These are phyloP conservation scores for Asobara japonica DNA, from an alignment of 1,140 invertebrate genomes.

Conservation along the genomic window DNA sequence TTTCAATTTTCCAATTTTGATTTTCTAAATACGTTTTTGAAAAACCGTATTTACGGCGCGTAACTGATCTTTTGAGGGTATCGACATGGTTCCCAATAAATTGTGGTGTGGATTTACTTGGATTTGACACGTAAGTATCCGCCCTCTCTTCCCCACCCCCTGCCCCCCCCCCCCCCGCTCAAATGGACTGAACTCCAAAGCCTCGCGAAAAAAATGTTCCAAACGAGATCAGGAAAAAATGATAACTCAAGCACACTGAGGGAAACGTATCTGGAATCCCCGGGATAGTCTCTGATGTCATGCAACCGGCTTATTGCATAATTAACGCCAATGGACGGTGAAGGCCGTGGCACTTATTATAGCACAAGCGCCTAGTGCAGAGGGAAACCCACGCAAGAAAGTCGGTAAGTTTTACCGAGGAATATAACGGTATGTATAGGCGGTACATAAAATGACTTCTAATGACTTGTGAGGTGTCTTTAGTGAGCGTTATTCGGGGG, in stretches of 20 bases:
- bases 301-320: conserved; percentile 48
- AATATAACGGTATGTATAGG: background rate
- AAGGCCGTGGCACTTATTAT: conserved; percentile 48
- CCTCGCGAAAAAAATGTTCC: background rate
- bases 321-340: conserved; percentile 51
- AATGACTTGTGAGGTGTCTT: background rate
- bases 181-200: background rate
- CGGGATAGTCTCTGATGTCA: conserved; percentile 46
- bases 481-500: background rate
- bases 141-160: too few species aligned
- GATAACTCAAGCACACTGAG: too few species aligned
- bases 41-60: too few species aligned
- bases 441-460: too few species aligned
- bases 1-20: too few species aligned
- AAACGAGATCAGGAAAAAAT: conserved; percentile 30
- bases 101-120: too few species aligned
- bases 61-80: too few species aligned
- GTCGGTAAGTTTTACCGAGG: conserved; percentile 32
- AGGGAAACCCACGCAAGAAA: conserved; percentile 51
- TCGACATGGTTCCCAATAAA: too few species aligned
- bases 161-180: too few species aligned
- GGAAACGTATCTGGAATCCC: conserved; percentile 48
- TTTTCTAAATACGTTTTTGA: too few species aligned
- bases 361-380: conserved; percentile 27
- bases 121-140: too few species aligned